phyloP scores from a whole-genome alignment of 2,113 vertebrate species.

The Podocnemis expansa region DNA sequence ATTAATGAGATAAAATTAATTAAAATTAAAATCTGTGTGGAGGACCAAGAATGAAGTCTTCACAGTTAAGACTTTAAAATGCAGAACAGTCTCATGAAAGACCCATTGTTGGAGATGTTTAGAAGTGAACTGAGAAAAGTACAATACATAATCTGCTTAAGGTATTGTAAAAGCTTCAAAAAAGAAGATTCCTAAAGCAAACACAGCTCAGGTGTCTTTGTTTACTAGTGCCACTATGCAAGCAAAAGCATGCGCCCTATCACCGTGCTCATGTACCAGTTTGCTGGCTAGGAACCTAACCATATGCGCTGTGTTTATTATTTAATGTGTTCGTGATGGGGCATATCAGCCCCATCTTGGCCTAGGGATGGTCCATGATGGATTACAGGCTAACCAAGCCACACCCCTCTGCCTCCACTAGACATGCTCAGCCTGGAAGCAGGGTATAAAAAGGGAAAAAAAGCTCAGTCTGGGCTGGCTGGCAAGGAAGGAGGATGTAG shows the following conservation, averaged over 20 bases:
- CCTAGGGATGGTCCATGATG: too few relatives aligned
- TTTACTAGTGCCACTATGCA: accelerated
- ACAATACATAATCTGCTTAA: neutral
- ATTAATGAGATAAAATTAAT: neutral
- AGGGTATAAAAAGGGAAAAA: too few relatives aligned
- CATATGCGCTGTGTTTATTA: neutral
- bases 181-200: neutral
- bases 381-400: too few relatives aligned
- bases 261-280: neutral
- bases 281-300: neutral
- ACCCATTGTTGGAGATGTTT: neutral
- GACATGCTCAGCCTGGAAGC: too few relatives aligned
- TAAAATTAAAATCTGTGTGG: neutral
- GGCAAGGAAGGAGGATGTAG: too few relatives aligned
- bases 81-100: neutral
- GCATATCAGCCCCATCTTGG: neutral
- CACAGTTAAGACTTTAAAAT: neutral
- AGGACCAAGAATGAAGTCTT: neutral
- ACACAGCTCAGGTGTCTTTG: neutral
- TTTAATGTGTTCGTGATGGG: neutral
- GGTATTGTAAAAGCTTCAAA: neutral
- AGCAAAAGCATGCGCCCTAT: accelerated
- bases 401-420: too few relatives aligned
- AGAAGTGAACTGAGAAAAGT: neutral
- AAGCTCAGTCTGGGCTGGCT: too few relatives aligned